phyloP scores from a whole-genome alignment of 2,888 invertebrate genomes.

The Nomada goodeniana region DNA sequence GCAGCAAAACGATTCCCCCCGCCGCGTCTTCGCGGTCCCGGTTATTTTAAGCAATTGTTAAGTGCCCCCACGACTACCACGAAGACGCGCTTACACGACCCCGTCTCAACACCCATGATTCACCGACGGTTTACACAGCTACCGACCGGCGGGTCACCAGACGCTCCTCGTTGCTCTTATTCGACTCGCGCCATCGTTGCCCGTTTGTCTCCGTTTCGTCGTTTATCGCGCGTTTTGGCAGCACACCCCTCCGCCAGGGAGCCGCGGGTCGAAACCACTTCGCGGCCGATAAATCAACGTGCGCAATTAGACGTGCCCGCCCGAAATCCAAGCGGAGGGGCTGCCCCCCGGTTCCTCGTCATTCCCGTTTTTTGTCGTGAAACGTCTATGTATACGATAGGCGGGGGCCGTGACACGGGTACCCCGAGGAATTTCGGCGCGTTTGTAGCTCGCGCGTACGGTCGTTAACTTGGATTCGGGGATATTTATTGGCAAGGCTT shows the following conservation, averaged over 20 bases:
- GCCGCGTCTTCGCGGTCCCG: slow-evolving; percentile 50
- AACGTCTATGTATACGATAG: slow-evolving; percentile 21
- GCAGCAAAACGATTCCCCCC: slow-evolving; percentile 47
- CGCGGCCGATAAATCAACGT: slow-evolving; percentile 68
- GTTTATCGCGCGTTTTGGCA: slow-evolving; percentile 58
- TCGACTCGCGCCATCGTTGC: slow-evolving; percentile 49
- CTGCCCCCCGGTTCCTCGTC: slow-evolving; percentile 3
- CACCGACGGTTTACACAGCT: slow-evolving; percentile 51
- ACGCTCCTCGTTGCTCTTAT: slow-evolving; percentile 14
- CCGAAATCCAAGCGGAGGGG: slow-evolving; percentile 28
- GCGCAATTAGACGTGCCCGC: slow-evolving; percentile 66
- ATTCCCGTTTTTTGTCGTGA: slow-evolving; percentile 1
- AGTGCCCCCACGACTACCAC: slow-evolving; percentile 64
- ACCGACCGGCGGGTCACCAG: slow-evolving; percentile 12
- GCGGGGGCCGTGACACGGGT: slow-evolving; percentile 12
- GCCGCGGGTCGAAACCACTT: slow-evolving; percentile 52
- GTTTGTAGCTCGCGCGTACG: slow-evolving; percentile 7
- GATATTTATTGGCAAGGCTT: slow-evolving; percentile 32
- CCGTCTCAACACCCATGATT: slow-evolving; percentile 69
- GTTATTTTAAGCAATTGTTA: slow-evolving; percentile 77
- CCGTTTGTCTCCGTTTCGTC: slow-evolving; percentile 46
- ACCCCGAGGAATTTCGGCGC: slow-evolving; percentile 15
- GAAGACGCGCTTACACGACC: slow-evolving; percentile 63
- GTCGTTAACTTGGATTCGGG: slow-evolving; percentile 28
- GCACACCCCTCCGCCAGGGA: slow-evolving; percentile 16